Percentiles rank a stretch among this genome's conserved stretches.
Evolutionary conservation across 2,888 invertebrate genomes (phyloP).

Genomic region (Euplagia quadripunctaria): DNA sequence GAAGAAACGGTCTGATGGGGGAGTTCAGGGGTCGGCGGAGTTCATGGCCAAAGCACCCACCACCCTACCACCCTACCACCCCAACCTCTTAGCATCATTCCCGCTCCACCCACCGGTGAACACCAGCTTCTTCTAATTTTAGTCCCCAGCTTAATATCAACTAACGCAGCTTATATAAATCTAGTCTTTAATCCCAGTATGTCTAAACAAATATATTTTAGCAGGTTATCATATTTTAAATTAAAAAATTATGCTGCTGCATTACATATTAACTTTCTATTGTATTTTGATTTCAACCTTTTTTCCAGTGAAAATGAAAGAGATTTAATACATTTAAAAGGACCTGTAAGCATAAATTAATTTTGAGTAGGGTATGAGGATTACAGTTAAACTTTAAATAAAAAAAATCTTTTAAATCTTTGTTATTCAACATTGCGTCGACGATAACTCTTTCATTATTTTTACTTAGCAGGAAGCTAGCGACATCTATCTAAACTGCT

Average conservation of each 20-base stretch:
- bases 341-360: neutral
- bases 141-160: slow-evolving; percentile 54
- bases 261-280: neutral
- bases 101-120: slow-evolving; percentile 51
- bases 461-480: slow-evolving; percentile 49
- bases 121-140: slow-evolving; percentile 69
- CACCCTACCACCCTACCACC: slow-evolving; percentile 41
- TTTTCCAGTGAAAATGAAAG: neutral
- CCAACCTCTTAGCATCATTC: slow-evolving; percentile 26
- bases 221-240: neutral
- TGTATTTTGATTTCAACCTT: neutral
- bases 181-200: neutral
- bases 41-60: slow-evolving; percentile 76
- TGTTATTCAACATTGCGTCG: neutral
- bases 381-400: neutral
- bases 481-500: slow-evolving; percentile 70
- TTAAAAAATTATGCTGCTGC: neutral
- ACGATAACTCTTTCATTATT: slow-evolving; percentile 12
- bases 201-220: neutral
- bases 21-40: slow-evolving; percentile 74
- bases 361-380: neutral
- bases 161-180: slow-evolving; percentile 12
- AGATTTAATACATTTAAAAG: neutral
- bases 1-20: slow-evolving; percentile 53
- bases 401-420: neutral